These are phyloP conservation scores for Lithophane socia DNA, from an alignment of 2,888 invertebrate species.

Conservation along the genomic window DNA sequence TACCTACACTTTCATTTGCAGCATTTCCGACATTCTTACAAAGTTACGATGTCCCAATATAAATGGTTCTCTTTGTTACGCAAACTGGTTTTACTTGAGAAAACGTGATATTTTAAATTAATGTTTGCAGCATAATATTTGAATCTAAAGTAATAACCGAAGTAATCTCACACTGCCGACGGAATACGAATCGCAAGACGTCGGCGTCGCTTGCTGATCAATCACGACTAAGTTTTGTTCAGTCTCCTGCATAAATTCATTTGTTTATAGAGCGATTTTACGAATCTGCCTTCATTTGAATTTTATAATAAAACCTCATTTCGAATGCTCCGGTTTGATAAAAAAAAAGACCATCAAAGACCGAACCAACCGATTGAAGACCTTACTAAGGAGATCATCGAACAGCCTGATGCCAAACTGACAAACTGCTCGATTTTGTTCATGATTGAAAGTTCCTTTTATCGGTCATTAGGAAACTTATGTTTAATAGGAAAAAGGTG, in stretches of 20 bases:
- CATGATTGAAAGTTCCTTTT: background rate
- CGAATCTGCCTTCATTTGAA: constrained; percentile 12
- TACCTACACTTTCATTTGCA: constrained; percentile 16
- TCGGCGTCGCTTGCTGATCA: constrained; percentile 7
- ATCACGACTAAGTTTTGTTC: constrained; percentile 13
- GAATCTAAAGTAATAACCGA: constrained; percentile 29
- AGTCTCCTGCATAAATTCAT: background rate
- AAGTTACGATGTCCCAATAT: constrained; percentile 18
- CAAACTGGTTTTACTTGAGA: constrained; percentile 22
- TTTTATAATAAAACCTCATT: constrained; percentile 8
- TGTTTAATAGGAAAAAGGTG: background rate
- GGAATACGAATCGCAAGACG: constrained; percentile 7
- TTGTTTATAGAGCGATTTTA: constrained; percentile 8
- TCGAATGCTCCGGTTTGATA: background rate
- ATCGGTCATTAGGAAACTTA: background rate
- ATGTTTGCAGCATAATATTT: constrained; percentile 33
- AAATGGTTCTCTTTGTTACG: constrained; percentile 39
- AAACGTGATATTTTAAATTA: constrained; percentile 47
- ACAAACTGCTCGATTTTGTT: background rate
- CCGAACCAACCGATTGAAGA: no score
- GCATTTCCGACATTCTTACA: constrained; percentile 3
- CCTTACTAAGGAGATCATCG: background rate
- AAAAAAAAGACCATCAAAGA: background rate
- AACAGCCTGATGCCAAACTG: background rate
- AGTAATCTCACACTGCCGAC: background rate